Evolutionary conservation across 2,113 vertebrate genomes (phyloP).

Genomic region (Crotalus horridus): DNA sequence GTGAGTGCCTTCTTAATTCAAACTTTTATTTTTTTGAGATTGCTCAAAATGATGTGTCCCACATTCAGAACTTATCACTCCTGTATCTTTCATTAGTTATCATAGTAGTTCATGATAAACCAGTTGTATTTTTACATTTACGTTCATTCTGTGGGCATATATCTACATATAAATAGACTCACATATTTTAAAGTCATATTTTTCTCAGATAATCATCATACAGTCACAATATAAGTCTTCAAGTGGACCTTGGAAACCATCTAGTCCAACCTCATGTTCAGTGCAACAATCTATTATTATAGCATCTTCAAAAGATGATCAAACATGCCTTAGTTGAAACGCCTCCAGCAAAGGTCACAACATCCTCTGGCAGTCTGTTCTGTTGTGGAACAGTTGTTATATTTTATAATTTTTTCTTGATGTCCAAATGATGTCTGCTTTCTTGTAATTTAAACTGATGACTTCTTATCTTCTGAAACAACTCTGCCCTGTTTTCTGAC

Average conservation of each 20-base stretch:
- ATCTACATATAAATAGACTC: background rate
- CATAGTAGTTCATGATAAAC: background rate
- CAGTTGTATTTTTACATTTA: background rate
- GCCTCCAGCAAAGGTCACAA: background rate
- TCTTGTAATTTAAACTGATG: background rate
- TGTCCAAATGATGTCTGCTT: background rate
- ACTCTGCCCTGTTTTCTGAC: background rate
- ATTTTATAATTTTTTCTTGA: background rate
- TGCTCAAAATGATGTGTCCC: background rate
- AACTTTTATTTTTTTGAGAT: background rate
- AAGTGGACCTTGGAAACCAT: background rate
- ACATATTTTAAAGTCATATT: background rate
- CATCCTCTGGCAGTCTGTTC: background rate
- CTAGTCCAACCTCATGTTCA: background rate
- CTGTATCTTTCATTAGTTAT: background rate
- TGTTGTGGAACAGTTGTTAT: background rate
- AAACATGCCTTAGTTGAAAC: background rate
- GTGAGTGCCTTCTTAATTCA: background rate
- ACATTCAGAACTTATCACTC: background rate
- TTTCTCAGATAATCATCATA: background rate
- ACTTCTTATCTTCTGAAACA: background rate
- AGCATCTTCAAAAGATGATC: background rate
- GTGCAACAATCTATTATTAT: background rate
- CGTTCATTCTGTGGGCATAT: background rate
- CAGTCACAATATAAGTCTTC: background rate